Conservation (phyloP, 2,888 invertebrate genomes). For the Amphipoea oculea region DNA sequence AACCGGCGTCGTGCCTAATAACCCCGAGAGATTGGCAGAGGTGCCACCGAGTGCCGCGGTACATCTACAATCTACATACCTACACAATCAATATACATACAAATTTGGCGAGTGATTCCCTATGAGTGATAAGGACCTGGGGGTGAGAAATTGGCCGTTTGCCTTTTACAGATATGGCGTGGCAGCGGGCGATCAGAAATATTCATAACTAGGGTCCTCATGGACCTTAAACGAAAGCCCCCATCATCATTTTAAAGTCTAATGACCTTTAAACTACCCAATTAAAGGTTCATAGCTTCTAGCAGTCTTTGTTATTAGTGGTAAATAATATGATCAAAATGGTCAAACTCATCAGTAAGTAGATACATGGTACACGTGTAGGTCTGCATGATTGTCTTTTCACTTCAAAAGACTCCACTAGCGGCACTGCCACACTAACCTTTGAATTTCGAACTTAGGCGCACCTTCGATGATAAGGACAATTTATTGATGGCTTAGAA, state of each 20-base stretch:
- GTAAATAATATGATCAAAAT: not conserved
- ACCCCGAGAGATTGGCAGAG: conserved; percentile 54
- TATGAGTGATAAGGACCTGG: not conserved
- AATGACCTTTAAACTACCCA: not conserved
- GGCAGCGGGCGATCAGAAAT: not conserved
- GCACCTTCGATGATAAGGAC: conserved; percentile 7
- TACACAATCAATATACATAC: conserved; percentile 4
- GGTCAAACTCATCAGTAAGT: not conserved
- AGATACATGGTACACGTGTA: not conserved
- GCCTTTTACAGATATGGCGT: not conserved
- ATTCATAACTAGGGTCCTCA: too few species aligned
- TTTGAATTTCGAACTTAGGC: conserved; percentile 2
- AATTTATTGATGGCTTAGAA: conserved; percentile 19
- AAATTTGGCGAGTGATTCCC: conserved; percentile 29
- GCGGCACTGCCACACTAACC: not conserved
- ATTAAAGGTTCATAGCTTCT: too few species aligned
- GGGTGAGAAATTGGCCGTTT: conserved; percentile 4
- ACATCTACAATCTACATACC: conserved; percentile 31
- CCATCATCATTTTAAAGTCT: not conserved
- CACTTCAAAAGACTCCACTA: not conserved
- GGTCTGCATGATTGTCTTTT: not conserved
- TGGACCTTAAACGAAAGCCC: not conserved
- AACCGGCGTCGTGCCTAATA: conserved; percentile 58
- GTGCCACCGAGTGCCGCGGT: conserved; percentile 38
- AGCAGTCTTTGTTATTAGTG: not conserved